These are phyloP conservation scores for Nysson spinosus DNA, from an alignment of 2,888 invertebrate species.

Conservation along the genomic window DNA sequence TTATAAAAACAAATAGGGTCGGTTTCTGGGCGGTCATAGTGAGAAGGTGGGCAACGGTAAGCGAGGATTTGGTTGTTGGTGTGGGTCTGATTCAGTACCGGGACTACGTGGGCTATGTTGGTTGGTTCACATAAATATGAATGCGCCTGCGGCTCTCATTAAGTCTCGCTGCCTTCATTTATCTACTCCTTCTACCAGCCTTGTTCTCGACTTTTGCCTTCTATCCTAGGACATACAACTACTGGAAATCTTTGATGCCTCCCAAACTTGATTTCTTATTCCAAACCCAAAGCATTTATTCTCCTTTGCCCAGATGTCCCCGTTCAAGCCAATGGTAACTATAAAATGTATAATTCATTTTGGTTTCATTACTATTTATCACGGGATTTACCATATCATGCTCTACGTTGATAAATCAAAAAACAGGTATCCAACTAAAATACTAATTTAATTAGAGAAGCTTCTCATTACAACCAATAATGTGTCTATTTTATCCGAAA, in stretches of 20 bases:
- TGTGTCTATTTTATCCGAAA: no score
- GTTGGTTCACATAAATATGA: constrained; percentile 67
- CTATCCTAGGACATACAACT: constrained; percentile 27
- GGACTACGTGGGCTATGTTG: constrained; percentile 55
- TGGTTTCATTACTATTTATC: no score
- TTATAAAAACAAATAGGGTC: constrained; percentile 72
- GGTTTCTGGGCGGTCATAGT: constrained; percentile 47
- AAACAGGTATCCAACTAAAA: no score
- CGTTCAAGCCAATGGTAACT: constrained; percentile 12
- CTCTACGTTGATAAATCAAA: no score
- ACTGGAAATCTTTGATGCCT: constrained; percentile 35
- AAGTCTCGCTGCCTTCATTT: constrained; percentile 72
- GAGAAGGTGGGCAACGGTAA: constrained; percentile 43
- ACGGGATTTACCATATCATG: no score
- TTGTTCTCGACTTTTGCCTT: constrained; percentile 40
- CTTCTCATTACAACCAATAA: no score
- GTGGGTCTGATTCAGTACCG: constrained; percentile 54
- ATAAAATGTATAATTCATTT: no score
- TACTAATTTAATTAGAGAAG: no score
- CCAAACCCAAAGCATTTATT: constrained; percentile 35
- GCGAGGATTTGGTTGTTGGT: constrained; percentile 40
- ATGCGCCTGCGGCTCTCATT: constrained; percentile 73
- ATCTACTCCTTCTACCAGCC: constrained; percentile 56
- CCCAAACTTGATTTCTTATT: constrained; percentile 44
- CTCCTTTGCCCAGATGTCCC: constrained; percentile 14